A percentile compares a stretch with the other conserved stretches of the same genome.
These are phyloP conservation scores for Meganola albula DNA, from an alignment of 2,888 invertebrate genomes.

Conservation along the genomic window DNA sequence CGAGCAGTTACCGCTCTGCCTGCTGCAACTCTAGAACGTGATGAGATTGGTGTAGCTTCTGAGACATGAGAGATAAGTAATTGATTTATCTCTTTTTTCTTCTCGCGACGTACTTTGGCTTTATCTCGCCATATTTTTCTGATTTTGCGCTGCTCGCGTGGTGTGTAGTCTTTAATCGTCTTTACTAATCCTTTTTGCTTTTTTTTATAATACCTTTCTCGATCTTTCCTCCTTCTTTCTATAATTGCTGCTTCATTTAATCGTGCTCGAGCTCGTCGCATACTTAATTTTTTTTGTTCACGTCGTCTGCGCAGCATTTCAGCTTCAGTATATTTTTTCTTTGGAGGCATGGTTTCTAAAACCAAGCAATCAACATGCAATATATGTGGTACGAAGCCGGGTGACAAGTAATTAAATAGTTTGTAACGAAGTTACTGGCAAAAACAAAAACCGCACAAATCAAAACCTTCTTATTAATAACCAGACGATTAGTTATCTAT, in stretches of 20 bases:
- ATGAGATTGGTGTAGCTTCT: not conserved
- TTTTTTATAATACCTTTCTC: constrained; percentile 16
- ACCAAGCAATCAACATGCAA: too few species aligned
- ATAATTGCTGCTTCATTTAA: not conserved
- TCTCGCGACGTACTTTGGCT: not conserved
- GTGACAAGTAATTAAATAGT: too few species aligned
- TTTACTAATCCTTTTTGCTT: constrained; percentile 17
- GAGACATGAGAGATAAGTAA: not conserved
- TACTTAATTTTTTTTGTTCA: constrained; percentile 4
- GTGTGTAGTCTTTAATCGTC: constrained; percentile 16
- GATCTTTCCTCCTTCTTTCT: constrained; percentile 12
- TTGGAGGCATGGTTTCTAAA: too few species aligned
- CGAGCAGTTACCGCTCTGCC: not conserved
- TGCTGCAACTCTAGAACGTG: not conserved
- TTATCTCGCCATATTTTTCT: constrained; percentile 21
- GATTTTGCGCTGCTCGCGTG: constrained; percentile 15
- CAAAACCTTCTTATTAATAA: too few species aligned
- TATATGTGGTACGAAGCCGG: too few species aligned
- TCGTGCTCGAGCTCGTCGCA: not conserved
- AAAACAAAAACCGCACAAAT: too few species aligned
- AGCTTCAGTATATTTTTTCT: not conserved
- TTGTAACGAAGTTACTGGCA: too few species aligned
- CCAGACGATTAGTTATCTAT: too few species aligned
- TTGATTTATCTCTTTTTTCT: not conserved
- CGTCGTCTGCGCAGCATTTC: not conserved